Conservation (phyloP, 2,888 invertebrate genomes). For the Meta bourneti region DNA sequence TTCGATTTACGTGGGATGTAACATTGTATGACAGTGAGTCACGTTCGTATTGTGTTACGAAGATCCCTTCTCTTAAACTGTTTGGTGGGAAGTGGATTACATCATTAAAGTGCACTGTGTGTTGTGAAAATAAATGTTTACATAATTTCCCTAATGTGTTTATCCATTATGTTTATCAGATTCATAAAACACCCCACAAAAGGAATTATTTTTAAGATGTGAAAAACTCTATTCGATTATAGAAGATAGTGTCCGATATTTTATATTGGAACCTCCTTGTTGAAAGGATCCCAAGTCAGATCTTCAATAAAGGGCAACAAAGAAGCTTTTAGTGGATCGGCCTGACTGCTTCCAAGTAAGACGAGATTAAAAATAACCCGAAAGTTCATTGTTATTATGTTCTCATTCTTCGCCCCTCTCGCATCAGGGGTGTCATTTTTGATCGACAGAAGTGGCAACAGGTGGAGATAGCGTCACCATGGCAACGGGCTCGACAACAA, state of each 20-base stretch:
- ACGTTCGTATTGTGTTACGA: no score
- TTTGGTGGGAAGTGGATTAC: no score
- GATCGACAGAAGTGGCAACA: constrained; percentile 66
- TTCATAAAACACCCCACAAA: constrained; percentile 19
- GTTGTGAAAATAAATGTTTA: constrained; percentile 19
- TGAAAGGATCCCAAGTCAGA: constrained; percentile 27
- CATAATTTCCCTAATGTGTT: constrained; percentile 9
- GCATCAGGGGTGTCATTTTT: constrained; percentile 39
- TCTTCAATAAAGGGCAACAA: constrained; percentile 32
- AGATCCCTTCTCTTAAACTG: no score
- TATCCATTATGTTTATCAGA: constrained; percentile 30
- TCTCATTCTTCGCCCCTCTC: background rate
- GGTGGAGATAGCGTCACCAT: constrained; percentile 64
- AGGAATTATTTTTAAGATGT: background rate
- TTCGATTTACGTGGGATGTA: no score
- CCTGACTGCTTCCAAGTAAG: constrained; percentile 13
- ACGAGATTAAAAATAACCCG: constrained; percentile 23
- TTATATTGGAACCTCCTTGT: constrained; percentile 24
- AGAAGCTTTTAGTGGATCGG: constrained; percentile 46
- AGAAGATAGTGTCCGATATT: background rate
- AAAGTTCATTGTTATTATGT: constrained; percentile 4
- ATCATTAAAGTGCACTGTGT: no score
- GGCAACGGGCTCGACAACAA: constrained; percentile 59
- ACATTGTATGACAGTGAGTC: no score
- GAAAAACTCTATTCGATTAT: background rate